Percentiles rank a stretch among this genome's conserved stretches.
Evolutionary conservation across 2,888 invertebrate species (phyloP).

Genomic region (Sarcophaga carnaria): DNA sequence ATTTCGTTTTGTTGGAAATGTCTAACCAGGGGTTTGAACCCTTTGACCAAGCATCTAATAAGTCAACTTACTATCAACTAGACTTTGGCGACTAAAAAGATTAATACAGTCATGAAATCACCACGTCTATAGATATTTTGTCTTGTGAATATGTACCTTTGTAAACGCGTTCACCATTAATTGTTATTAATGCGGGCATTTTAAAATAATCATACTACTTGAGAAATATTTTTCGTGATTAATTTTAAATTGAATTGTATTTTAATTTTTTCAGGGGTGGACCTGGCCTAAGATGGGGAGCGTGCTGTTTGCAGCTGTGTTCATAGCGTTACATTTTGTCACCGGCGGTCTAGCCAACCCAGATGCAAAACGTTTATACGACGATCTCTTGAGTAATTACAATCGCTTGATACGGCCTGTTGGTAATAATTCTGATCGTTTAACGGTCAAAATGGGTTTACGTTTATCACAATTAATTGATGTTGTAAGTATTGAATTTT

Average conservation of each 20-base stretch:
- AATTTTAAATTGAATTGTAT: background rate
- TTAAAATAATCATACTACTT: background rate
- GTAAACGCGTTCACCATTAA: too few species aligned
- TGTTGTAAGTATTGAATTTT: slow-evolving; percentile 87
- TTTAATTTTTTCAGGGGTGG: slow-evolving; percentile 86
- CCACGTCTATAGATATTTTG: too few species aligned
- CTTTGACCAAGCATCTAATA: too few species aligned
- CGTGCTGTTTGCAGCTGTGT: slow-evolving; percentile 87
- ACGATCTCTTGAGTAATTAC: slow-evolving; percentile 96
- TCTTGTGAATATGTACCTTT: too few species aligned
- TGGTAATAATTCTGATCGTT: slow-evolving; percentile 95
- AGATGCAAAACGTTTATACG: slow-evolving; percentile 96
- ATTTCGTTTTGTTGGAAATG: too few species aligned
- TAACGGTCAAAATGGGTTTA: slow-evolving; percentile 97
- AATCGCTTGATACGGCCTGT: slow-evolving; percentile 97
- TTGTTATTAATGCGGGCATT: too few species aligned
- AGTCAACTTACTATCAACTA: too few species aligned
- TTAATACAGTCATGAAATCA: too few species aligned
- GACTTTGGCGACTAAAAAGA: too few species aligned
- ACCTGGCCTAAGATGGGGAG: slow-evolving; percentile 93
- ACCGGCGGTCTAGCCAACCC: slow-evolving; percentile 92
- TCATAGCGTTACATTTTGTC: slow-evolving; percentile 90
- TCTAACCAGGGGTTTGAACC: too few species aligned
- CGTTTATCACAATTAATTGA: slow-evolving; percentile 94
- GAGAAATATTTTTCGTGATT: background rate